These are phyloP conservation scores for Dysdera silvatica DNA, from an alignment of 1,140 invertebrate species.

Conservation along the genomic window DNA sequence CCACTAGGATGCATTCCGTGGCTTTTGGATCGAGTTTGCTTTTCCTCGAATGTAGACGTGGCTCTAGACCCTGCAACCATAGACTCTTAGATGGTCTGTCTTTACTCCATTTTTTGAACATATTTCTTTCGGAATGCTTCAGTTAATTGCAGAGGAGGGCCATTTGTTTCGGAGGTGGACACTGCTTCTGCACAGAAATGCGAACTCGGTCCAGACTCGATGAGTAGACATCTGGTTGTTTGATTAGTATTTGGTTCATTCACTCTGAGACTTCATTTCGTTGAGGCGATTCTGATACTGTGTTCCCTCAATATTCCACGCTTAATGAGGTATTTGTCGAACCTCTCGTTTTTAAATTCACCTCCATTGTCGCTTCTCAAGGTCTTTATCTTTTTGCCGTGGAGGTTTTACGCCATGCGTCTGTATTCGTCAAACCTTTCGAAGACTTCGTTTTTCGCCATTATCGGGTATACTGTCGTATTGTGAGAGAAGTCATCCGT, in stretches of 20 bases:
- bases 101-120: neutral
- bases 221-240: constrained; percentile 43
- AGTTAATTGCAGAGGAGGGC: neutral
- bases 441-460: constrained; percentile 26
- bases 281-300: constrained; percentile 46
- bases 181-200: constrained; percentile 47
- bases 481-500: constrained; percentile 31
- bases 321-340: constrained; percentile 21
- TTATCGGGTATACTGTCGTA: constrained; percentile 15
- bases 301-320: constrained; percentile 47
- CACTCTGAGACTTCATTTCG: constrained; percentile 50
- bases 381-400: neutral
- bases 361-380: constrained; percentile 26
- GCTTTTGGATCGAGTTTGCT: neutral
- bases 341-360: constrained; percentile 21
- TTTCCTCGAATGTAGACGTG: no score
- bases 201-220: constrained; percentile 40
- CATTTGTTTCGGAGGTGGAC: constrained; percentile 42
- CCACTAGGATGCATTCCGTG: neutral
- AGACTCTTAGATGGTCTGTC: neutral
- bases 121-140: neutral
- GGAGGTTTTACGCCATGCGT: neutral
- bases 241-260: constrained; percentile 43
- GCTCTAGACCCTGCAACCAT: no score
- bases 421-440: constrained; percentile 26